Evolutionary conservation across 2,888 invertebrate genomes (phyloP), one percentile per base, ranked within the genome.

Genomic region (Fissipunctia ypsillon): DNA sequence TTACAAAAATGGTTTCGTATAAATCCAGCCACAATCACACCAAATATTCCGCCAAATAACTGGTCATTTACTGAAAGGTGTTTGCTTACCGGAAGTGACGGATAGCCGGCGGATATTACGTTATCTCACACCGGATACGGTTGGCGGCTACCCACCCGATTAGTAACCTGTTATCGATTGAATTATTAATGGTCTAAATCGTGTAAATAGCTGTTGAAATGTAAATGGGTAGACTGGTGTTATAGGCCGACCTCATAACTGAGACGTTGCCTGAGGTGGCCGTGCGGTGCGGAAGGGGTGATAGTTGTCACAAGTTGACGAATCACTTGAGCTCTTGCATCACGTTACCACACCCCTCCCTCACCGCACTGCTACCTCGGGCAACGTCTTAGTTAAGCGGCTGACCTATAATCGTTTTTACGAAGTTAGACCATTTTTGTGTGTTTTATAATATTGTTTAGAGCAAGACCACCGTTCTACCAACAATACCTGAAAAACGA

Each of bases 61-160:
- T 72, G 60, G 73, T 73, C 63, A 79, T 81, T 78, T 69, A 50
- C 61, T n/a, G n/a, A n/a, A 63, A 31, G 66, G 63, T 73, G 60
- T 69, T 79, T 60, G 65, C 76, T 72, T 70, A 81, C 71, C 85
- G 89, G 90, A 89, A 84, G 85, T 81, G 82, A 69, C 80, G 85
- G 87, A 84, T 89, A 75, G 80, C 67, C 57, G 67, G 73, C 90
- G 93, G 93, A 92, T 90, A 92, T 92, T 89, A 85, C 81, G 88
- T 91, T 92, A 93, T 93, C 92, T 91, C 43, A 35, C 35, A 64
- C 87, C 91, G 90, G 92, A 90, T 85, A 84, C 85, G 67, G 77
- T 81, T 75, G 84, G 70, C 80, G 76, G 86, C 76, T 80, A 76
- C 76, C 73, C 76, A 82, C 68, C 41, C 85, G 89, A 90, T 91